Percentiles rank a stretch among this genome's conserved stretches.
Conservation (phyloP, 2,888 invertebrate species). For the Hypselothyrea guttata region DNA sequence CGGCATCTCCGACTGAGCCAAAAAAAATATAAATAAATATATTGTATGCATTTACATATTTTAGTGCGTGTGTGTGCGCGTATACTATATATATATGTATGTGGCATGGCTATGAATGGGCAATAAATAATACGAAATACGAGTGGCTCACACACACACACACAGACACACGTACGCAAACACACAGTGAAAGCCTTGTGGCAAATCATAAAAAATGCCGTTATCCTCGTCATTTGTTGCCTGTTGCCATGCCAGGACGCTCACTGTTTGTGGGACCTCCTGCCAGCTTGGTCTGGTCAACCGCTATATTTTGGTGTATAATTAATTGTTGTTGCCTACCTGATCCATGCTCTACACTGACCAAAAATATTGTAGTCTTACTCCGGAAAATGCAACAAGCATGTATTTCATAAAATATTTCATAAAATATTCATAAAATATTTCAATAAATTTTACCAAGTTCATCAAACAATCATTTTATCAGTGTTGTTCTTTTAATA, state of each 20-base stretch:
- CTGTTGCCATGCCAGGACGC: conserved; percentile 46
- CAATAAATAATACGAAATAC: conserved; percentile 44
- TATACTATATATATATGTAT: conserved; percentile 1
- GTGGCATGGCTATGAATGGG: conserved; percentile 14
- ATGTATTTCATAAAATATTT: no score
- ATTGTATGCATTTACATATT: conserved; percentile 34
- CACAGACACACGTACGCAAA: conserved; percentile 5
- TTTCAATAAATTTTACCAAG: no score
- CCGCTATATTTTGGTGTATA: conserved; percentile 56
- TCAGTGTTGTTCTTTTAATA: no score
- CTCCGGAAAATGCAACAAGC: no score
- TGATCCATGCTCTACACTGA: conserved; percentile 29
- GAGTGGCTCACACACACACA: conserved; percentile 14
- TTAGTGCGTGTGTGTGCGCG: neutral
- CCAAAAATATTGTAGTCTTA: no score
- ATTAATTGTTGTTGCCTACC: conserved; percentile 68
- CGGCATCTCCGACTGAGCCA: neutral
- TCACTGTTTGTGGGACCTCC: conserved; percentile 5
- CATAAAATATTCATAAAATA: no score
- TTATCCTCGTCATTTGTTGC: conserved; percentile 35
- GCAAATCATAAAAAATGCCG: conserved; percentile 61
- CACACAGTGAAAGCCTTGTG: conserved; percentile 17
- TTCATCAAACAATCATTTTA: no score
- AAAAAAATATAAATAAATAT: conserved; percentile 33
- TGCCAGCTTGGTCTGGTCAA: conserved; percentile 37